Base-by-base conservation (phyloP, 2,888 invertebrate genomes). In the Campoplex nolae region DNA sequence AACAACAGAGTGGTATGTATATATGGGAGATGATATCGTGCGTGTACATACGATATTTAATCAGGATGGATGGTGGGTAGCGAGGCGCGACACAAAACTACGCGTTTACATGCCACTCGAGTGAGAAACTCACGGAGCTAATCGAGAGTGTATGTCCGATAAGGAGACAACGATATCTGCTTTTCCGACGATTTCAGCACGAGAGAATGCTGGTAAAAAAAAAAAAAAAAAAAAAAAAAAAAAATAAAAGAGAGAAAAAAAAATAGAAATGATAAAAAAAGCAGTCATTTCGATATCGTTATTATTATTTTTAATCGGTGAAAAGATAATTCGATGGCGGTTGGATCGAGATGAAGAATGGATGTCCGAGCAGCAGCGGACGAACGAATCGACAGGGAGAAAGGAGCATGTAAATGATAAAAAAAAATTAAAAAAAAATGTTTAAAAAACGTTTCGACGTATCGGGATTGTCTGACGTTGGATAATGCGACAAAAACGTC, bases 121-220 rank as follows among this genome's bases (percentile, higher is more conserved):
- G 74, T 67, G 68, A 83, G 71, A 62, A 62, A 32, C 77, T 80
- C 84, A 3, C 4, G 86, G 88, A 79, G 87, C 81, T 88, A 89
- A 89, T 90, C 89, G 90, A 87, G 89, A 91, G 89, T 90, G 87
- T 90, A 88, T 85, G 87, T 54, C 84, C 86, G 90, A 91, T 91
- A 91, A 90, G 81, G 84, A 83, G 85, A 89, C 86, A 86, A 62
- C 87, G 87, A 42, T 16, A 23, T 16, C 83, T 85, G 84, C 62
- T 62, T 51, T 51, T 32, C 18, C 8, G 38, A 38, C 35, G 28
- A 9, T 54, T 73, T 32, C 54, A 8, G 35, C 73, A 13, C 9
- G 38, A 67, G 16, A 35, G 35, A 65, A 35, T 56, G n/a, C n/a
- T n/a, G 23, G 3, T 9, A 56, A 56, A 56, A 56, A n/a, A 11